Evolutionary conservation across 2,888 invertebrate genomes (phyloP), one percentile per base, ranked within the genome.

Genomic region (Tetheella fluctuosa): DNA sequence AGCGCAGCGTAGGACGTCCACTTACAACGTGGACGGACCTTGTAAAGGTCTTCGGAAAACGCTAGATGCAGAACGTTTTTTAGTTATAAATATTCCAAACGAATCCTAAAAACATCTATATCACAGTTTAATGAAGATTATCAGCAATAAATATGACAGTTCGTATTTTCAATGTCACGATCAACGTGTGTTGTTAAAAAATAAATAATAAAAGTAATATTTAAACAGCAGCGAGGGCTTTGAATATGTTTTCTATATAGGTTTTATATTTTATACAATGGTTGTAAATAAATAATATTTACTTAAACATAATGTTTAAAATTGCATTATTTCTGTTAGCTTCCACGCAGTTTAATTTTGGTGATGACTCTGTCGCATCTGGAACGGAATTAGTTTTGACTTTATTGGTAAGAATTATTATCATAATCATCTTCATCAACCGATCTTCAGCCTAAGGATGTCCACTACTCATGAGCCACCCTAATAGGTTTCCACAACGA

Each of bases 351-450:
- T 48, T 20, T 48, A 10, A 48, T 23, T 61, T 59, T 12, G 52
- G 61, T 37, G 73, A 73, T 5, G 59, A 66, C 4, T 48, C 48
- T 1, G 54, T 73, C 1, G 64, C 71, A 2, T 65, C 71, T 28
- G 77, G 68, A 0, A 80, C 81, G 0, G 74, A 76, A 25, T 62
- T 82, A 5, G 56, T 78, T 39, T 64, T 79, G 53, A 66, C 78
- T 2, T 80, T 82, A 54, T 58, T 83, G 76, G 83, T 83, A 61
- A 80, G 81, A 48, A 7, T 39, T 7, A 23, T 25, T 8, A 10
- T 3, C 4, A 2, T 17, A 55, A 59, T 6, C 13, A 34, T 34
- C 34, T 7, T 30, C 10, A 10, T 10, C 10, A 23, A 23, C 2
- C 25, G 25, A n/a, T n/a, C n/a, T n/a, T n/a, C n/a, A n/a, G n/a